phyloP scores from a whole-genome alignment of 2,888 invertebrate species.

The Griposia aprilina region DNA sequence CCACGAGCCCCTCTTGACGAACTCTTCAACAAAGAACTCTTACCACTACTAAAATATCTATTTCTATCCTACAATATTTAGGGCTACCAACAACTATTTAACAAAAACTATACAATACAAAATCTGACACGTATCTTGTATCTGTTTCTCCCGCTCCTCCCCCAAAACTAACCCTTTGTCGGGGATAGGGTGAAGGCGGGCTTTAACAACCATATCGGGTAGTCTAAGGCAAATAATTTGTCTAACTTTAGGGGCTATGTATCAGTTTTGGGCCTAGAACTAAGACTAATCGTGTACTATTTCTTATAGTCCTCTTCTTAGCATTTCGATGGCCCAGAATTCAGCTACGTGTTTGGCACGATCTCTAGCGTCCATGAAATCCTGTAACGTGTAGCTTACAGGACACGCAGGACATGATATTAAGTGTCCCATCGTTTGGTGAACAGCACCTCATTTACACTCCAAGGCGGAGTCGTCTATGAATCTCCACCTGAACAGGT shows the following conservation, averaged over 20 bases:
- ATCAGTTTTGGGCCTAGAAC: constrained; percentile 18
- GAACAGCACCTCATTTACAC: no score
- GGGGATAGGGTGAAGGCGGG: constrained; percentile 17
- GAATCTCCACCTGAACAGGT: no score
- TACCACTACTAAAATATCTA: background rate
- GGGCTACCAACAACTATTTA: background rate
- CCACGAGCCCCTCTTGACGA: no score
- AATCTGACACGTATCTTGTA: constrained; percentile 24
- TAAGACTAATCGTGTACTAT: constrained; percentile 17
- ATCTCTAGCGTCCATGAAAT: no score
- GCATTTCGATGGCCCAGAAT: background rate
- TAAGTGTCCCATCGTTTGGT: no score
- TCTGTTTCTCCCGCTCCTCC: constrained; percentile 13
- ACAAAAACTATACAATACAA: constrained; percentile 20
- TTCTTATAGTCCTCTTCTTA: background rate
- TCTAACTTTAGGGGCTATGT: constrained; percentile 29
- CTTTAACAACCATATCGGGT: constrained; percentile 15
- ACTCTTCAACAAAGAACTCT: background rate
- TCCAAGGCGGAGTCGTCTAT: no score
- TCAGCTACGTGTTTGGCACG: no score
- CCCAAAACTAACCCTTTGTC: constrained; percentile 29
- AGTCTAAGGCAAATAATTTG: constrained; percentile 28
- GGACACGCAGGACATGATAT: no score
- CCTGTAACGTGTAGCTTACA: no score
- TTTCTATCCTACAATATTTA: background rate